A percentile compares a stretch with the other conserved stretches of the same genome.
These are phyloP conservation scores for Lampris megalopsis DNA, from an alignment of 2,113 vertebrate genomes.

Conservation along the genomic window DNA sequence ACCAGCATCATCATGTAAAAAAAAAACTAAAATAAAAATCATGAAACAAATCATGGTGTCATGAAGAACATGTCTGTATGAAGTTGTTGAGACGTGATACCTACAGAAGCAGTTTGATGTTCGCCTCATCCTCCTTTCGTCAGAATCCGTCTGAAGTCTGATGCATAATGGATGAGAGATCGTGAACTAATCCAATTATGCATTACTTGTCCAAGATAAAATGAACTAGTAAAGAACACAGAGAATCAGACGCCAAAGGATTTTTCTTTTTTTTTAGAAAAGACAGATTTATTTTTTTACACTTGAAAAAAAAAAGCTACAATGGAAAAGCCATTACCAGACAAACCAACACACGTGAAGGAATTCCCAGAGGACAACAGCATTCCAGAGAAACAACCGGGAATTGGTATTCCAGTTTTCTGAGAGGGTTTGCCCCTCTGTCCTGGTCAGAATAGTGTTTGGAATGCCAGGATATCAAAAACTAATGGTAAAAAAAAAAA, in stretches of 20 bases:
- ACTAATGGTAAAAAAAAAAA: not conserved
- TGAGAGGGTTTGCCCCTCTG: conserved; percentile 13
- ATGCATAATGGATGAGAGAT: conserved; percentile 25
- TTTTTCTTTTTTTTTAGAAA: conserved; percentile 67
- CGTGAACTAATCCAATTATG: not conserved
- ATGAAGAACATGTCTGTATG: conserved; percentile 13
- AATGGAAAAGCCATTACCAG: conserved; percentile 28
- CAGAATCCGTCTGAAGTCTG: not conserved
- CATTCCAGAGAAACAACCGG: conserved; percentile 34
- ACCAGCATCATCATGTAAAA: too few relatives aligned
- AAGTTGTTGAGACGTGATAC: conserved; percentile 26
- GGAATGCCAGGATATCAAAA: conserved; percentile 2
- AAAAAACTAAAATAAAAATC: too few relatives aligned
- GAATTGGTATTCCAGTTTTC: conserved; percentile 29
- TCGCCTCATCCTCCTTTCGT: not conserved
- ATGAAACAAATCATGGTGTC: too few relatives aligned
- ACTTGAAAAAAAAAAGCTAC: conserved; percentile 16
- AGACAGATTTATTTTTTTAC: not conserved
- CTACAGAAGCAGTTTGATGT: conserved; percentile 25
- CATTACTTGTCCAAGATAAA: not conserved
- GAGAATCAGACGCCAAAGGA: conserved; percentile 34
- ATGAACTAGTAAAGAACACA: not conserved
- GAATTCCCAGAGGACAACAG: conserved; percentile 13
- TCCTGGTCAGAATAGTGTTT: conserved; percentile 25
- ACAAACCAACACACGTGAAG: conserved; percentile 16